These are phyloP conservation scores for Pitangus sulphuratus DNA, from an alignment of 2,797 vertebrate genomes.

Conservation along the genomic window DNA sequence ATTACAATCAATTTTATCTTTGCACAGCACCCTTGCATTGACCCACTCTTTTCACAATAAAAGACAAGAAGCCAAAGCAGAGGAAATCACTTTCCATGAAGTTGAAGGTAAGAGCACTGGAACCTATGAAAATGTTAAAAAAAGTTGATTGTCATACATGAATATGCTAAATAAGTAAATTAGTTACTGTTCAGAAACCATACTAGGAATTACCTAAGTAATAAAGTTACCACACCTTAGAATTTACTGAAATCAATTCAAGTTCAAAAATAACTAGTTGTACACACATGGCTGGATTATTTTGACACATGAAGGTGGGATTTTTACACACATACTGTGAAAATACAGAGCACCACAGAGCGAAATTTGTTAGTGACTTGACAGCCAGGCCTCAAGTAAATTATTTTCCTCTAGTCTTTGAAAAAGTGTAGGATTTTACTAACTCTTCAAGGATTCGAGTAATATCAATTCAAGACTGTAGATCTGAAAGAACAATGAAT, in stretches of 20 bases:
- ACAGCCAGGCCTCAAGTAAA: not conserved
- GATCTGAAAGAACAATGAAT: conserved; percentile 11
- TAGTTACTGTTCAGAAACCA: not conserved
- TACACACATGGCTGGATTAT: accelerated
- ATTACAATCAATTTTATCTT: not conserved
- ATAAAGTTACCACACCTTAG: not conserved
- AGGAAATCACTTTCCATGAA: not conserved
- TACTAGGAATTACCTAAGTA: not conserved
- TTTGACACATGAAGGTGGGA: not conserved
- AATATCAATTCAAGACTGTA: not conserved
- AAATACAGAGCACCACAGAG: not conserved
- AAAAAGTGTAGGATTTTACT: not conserved
- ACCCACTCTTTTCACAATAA: not conserved
- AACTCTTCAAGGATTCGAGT: not conserved
- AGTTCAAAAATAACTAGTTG: not conserved
- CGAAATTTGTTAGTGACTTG: not conserved
- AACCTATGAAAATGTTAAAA: not conserved
- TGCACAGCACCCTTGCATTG: not conserved
- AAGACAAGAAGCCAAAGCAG: not conserved
- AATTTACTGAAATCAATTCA: not conserved
- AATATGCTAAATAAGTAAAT: not conserved
- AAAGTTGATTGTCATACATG: not conserved
- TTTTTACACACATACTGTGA: not conserved
- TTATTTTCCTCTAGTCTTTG: not conserved
- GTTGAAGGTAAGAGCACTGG: not conserved